phyloP scores from a whole-genome alignment of 64 coral and sea anemone genomes.

The Trachythela sp. region DNA sequence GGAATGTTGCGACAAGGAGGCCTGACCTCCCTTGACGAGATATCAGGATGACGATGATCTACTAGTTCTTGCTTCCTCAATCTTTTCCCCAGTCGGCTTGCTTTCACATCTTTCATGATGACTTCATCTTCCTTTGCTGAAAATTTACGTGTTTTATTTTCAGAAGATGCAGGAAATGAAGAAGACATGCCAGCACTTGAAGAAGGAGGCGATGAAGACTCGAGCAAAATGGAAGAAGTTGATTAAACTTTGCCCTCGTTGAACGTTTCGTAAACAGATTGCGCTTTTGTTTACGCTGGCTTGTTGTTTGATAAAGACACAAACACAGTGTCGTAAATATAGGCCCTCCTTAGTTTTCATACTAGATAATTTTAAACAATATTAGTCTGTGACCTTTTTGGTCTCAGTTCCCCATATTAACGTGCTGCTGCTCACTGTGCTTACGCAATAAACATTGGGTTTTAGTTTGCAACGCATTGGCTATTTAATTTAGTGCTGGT shows the following conservation, averaged over 20 bases:
- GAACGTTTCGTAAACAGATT: neutral
- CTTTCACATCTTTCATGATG: no score
- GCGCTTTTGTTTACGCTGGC: neutral
- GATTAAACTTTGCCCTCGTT: constrained; percentile 44
- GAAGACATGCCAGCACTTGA: constrained; percentile 97
- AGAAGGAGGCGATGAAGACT: constrained; percentile 79
- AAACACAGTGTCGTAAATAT: neutral
- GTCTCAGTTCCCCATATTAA: no score
- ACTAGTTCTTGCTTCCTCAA: no score
- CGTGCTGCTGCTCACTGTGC: no score
- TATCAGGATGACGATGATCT: no score
- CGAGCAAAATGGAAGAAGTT: constrained; percentile 99
- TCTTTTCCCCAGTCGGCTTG: no score
- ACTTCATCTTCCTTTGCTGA: no score
- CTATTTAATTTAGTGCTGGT: neutral
- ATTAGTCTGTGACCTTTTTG: no score
- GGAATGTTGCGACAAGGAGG: no score
- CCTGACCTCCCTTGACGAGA: no score
- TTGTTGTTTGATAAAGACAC: neutral
- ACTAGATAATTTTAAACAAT: no score
- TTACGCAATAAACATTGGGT: neutral
- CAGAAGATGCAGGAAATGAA: constrained; percentile 20
- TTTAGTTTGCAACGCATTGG: neutral
- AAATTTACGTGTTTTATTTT: neutral
- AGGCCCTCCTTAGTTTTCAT: no score